phyloP scores from a whole-genome alignment of 2,888 invertebrate species.

The Aleiodes testaceus region DNA sequence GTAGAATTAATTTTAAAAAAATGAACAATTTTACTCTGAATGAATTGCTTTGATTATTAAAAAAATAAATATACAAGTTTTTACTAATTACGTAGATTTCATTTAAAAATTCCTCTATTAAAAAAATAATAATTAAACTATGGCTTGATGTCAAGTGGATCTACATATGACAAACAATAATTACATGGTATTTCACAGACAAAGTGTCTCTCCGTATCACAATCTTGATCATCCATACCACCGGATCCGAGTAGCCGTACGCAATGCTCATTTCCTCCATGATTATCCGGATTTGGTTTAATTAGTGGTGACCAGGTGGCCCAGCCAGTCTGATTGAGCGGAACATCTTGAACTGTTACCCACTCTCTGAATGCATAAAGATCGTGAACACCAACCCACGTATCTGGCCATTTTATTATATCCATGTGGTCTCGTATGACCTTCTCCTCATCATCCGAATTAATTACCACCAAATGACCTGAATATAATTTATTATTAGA shows the following conservation, averaged over 20 bases:
- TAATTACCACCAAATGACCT: slow-evolving; percentile 50
- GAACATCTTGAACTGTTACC: slow-evolving; percentile 48
- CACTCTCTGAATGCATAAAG: slow-evolving; percentile 51
- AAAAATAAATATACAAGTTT: too few species aligned
- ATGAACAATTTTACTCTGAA: too few species aligned
- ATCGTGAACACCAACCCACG: slow-evolving; percentile 53
- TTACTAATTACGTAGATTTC: too few species aligned
- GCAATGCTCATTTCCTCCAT: slow-evolving; percentile 42
- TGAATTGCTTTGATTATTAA: too few species aligned
- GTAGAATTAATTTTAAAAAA: too few species aligned
- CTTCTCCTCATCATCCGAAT: slow-evolving; percentile 47
- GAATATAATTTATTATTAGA: slow-evolving; percentile 1
- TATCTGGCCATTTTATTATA: slow-evolving; percentile 27
- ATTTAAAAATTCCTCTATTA: too few species aligned
- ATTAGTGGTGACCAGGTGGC: slow-evolving; percentile 44
- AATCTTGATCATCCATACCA: slow-evolving; percentile 46
- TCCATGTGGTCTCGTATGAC: slow-evolving; percentile 44
- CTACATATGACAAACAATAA: background rate
- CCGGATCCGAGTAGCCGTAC: slow-evolving; percentile 36
- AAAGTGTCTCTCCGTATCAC: slow-evolving; percentile 30
- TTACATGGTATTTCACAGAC: slow-evolving; percentile 45
- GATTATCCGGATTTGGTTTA: slow-evolving; percentile 44
- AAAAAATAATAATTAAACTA: too few species aligned
- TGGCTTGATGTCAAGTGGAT: too few species aligned
- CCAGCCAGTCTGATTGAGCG: slow-evolving; percentile 45